These are phyloP conservation scores for Pygoscelis adeliae DNA, from an alignment of 2,113 vertebrate species.

Conservation along the genomic window DNA sequence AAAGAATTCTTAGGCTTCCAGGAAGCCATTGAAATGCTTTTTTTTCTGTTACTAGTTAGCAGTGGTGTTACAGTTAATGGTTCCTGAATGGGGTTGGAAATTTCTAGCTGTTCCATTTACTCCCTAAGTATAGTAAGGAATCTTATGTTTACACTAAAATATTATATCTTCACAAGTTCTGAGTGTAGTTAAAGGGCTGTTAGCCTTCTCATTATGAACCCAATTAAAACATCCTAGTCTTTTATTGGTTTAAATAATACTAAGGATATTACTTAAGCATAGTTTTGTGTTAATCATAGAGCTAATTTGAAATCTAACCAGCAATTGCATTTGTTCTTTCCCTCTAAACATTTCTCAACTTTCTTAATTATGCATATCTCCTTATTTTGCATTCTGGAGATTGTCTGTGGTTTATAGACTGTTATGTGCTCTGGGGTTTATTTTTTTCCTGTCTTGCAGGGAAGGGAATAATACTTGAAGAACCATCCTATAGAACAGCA, in stretches of 20 bases:
- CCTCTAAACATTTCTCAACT: background rate
- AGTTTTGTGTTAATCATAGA: background rate
- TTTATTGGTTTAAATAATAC: slow-evolving; percentile 31
- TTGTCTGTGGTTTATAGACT: background rate
- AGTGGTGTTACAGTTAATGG: slow-evolving; percentile 18
- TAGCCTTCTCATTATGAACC: slow-evolving; percentile 47
- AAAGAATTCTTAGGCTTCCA: background rate
- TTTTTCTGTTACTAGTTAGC: background rate
- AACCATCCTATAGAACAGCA: background rate
- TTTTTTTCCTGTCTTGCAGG: background rate
- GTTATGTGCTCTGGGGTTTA: background rate
- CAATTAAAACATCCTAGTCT: slow-evolving; percentile 49
- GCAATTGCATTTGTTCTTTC: background rate
- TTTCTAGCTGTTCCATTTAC: slow-evolving; percentile 29
- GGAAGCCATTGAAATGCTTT: background rate
- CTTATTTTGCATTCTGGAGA: background rate
- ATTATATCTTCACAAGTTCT: slow-evolving; percentile 4
- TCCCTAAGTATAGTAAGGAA: slow-evolving; percentile 40
- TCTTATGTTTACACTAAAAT: slow-evolving; percentile 49
- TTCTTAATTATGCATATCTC: background rate
- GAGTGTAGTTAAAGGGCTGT: slow-evolving; percentile 3
- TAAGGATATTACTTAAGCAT: slow-evolving; percentile 45
- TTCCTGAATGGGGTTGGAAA: slow-evolving; percentile 9
- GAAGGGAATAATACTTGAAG: background rate
- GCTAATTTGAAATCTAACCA: slow-evolving; percentile 35